A percentile compares a stretch with the other conserved stretches of the same genome.
phyloP scores from a whole-genome alignment of 2,797 vertebrate genomes.

The Cynodonichthys magdalenae region DNA sequence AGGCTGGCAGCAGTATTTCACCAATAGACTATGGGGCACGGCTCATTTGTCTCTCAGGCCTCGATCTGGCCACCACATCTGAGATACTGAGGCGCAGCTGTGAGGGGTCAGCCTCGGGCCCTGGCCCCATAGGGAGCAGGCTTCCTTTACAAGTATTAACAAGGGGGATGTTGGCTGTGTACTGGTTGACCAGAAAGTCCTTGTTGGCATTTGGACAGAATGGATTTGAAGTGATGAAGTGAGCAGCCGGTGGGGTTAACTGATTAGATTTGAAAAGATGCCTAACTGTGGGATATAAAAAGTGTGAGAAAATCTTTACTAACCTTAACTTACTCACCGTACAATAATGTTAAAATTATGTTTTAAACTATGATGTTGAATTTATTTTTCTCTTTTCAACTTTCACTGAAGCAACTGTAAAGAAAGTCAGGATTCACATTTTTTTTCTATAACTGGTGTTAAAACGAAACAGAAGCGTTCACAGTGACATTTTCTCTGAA shows the following conservation, averaged over 20 bases:
- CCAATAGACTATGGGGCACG: conserved; percentile 87
- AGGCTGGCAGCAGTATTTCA: conserved; percentile 86
- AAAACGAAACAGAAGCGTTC: conserved; percentile 57
- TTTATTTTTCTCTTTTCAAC: not conserved
- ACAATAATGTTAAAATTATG: not conserved
- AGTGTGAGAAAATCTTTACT: conserved; percentile 58
- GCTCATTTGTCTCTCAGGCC: conserved; percentile 80
- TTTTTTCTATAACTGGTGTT: conserved; percentile 42
- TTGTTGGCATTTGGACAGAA: conserved; percentile 70
- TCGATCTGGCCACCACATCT: conserved; percentile 69
- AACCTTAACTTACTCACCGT: conserved; percentile 7
- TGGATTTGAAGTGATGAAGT: conserved; percentile 67
- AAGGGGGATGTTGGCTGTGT: conserved; percentile 74
- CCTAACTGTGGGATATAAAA: conserved; percentile 86
- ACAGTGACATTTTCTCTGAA: conserved; percentile 63
- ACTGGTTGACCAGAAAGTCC: conserved; percentile 75
- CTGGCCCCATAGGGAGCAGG: conserved; percentile 76
- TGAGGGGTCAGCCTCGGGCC: conserved; percentile 63
- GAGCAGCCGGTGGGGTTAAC: conserved; percentile 86
- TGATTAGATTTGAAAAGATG: conserved; percentile 85
- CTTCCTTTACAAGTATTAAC: conserved; percentile 93
- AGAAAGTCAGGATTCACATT: conserved; percentile 37
- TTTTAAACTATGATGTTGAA: conserved; percentile 2
- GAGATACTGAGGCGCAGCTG: conserved; percentile 80
- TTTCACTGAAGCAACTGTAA: conserved; percentile 15